Percentiles rank a stretch among this genome's conserved stretches.
Evolutionary conservation across 2,797 vertebrate species (phyloP).

Genomic region (Falco cherrug): DNA sequence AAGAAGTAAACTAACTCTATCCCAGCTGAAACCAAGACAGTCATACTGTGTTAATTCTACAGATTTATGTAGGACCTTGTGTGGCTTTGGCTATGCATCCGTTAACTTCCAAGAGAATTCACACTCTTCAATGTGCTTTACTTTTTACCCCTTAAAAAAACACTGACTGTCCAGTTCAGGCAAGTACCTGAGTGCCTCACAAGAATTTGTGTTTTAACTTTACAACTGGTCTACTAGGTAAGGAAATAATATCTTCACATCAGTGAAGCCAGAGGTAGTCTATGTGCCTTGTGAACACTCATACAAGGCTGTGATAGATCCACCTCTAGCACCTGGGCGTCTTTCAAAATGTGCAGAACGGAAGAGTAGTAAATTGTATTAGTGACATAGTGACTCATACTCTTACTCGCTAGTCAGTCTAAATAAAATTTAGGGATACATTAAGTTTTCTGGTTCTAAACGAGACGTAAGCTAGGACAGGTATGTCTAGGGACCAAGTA

Average conservation of each 20-base stretch:
- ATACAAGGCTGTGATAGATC: neutral
- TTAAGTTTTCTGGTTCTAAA: neutral
- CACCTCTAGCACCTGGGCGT: neutral
- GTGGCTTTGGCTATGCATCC: neutral
- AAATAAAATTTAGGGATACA: neutral
- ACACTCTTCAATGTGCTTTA: neutral
- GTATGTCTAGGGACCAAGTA: neutral
- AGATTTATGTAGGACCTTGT: neutral
- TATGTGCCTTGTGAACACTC: neutral
- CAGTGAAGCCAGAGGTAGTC: too few relatives aligned
- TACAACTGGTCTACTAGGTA: neutral
- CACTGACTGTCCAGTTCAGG: neutral
- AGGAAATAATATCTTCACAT: neutral
- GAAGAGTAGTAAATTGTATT: neutral
- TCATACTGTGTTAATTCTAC: neutral
- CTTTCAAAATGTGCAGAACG: neutral
- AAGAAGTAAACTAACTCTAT: too few relatives aligned
- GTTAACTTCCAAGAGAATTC: neutral
- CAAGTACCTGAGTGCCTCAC: neutral
- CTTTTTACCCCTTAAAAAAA: neutral
- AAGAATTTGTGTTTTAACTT: neutral
- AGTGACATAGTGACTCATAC: neutral
- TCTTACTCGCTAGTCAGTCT: neutral
- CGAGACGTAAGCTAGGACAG: neutral
- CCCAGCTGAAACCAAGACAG: too few relatives aligned